Percentiles rank a stretch among this genome's conserved stretches.
Conservation (phyloP, 2,888 invertebrate genomes). For the Drosophila imparisetae region DNA sequence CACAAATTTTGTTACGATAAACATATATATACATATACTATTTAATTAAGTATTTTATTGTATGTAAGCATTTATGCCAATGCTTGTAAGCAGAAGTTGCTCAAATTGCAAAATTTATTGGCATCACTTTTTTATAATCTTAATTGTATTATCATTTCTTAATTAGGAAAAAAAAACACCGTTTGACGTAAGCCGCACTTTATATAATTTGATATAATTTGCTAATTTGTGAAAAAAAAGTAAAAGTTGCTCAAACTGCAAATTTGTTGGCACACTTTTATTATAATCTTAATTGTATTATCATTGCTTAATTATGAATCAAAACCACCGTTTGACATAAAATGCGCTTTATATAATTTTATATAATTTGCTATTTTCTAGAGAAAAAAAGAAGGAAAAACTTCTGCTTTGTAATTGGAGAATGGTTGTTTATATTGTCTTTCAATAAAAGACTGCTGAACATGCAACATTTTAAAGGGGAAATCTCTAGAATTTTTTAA, state of each 20-base stretch:
- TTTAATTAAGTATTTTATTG: background rate
- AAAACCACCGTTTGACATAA: background rate
- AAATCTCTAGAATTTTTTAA: background rate
- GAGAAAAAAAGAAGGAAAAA: background rate
- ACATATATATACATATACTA: background rate
- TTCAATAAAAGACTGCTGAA: background rate
- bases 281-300: background rate
- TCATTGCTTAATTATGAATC: background rate
- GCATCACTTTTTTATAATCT: background rate
- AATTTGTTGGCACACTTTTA: background rate
- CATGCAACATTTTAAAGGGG: background rate
- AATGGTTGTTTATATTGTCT: slow-evolving; percentile 8
- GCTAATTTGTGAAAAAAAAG: background rate
- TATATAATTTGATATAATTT: background rate
- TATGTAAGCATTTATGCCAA: background rate
- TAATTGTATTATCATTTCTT: background rate
- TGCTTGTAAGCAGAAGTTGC: background rate
- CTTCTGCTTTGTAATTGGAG: slow-evolving; percentile 20
- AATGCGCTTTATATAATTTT: background rate
- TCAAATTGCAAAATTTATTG: background rate
- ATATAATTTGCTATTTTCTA: background rate
- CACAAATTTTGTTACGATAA: slow-evolving; percentile 9
- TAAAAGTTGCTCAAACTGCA: background rate
- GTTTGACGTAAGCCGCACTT: background rate
- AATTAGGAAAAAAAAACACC: background rate